Evolutionary conservation across 2,888 invertebrate species (phyloP).

Genomic region (Chirona hameri): DNA sequence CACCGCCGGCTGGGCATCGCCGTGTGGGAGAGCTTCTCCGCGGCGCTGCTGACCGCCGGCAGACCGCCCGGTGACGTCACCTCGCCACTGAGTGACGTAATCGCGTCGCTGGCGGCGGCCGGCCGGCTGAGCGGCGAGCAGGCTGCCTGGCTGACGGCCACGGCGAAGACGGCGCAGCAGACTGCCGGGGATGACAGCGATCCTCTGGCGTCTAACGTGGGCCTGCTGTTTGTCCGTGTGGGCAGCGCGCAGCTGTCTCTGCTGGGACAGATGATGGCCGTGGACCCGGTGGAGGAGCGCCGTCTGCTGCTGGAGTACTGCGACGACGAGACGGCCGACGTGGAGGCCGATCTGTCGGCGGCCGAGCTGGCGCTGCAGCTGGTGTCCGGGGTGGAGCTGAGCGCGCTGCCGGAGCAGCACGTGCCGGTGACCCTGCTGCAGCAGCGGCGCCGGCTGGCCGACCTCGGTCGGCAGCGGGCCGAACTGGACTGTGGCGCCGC

Average conservation of each 20-base stretch:
- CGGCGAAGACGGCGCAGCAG: not conserved
- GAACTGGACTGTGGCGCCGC: slow-evolving; percentile 40
- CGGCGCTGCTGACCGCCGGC: not conserved
- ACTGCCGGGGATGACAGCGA: not conserved
- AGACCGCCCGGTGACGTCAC: not conserved
- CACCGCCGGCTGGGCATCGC: not conserved
- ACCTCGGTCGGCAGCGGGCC: slow-evolving; percentile 24
- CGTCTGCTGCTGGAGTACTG: slow-evolving; percentile 66
- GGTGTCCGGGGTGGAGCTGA: slow-evolving; percentile 35
- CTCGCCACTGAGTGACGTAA: not conserved
- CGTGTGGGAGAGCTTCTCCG: not conserved
- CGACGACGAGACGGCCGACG: slow-evolving; percentile 58
- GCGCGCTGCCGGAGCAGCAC: slow-evolving; percentile 8
- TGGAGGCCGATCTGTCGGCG: slow-evolving; percentile 27
- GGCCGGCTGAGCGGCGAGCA: not conserved
- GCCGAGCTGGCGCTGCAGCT: slow-evolving; percentile 30
- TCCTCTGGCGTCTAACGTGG: slow-evolving; percentile 32
- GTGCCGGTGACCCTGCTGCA: not conserved
- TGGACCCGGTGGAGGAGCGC: slow-evolving; percentile 80
- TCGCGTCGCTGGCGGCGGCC: not conserved
- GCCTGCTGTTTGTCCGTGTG: slow-evolving; percentile 36
- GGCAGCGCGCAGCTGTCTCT: slow-evolving; percentile 40
- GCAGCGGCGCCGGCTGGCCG: slow-evolving; percentile 34
- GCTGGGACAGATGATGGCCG: slow-evolving; percentile 55
- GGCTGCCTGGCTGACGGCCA: slow-evolving; percentile 6